Evolutionary conservation across 2,888 invertebrate species (phyloP).

Genomic region (Agrochola macilenta): DNA sequence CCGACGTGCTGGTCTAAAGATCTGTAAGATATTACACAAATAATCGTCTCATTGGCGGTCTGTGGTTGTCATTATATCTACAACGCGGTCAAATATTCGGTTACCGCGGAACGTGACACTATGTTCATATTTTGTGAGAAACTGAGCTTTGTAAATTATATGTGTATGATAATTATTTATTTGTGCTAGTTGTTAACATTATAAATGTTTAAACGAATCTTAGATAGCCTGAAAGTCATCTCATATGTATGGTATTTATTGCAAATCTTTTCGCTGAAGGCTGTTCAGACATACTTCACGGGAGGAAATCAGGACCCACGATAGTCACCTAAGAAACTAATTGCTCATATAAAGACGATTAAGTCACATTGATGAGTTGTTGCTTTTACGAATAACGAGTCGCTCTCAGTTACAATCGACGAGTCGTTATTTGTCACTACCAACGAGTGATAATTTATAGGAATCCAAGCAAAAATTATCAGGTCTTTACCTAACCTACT

Average conservation of each 20-base stretch:
- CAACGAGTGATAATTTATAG: background rate
- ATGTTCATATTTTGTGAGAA: slow-evolving; percentile 31
- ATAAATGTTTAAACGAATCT: background rate
- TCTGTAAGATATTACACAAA: slow-evolving; percentile 33
- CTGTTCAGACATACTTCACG: background rate
- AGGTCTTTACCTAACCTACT: background rate
- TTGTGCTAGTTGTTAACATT: background rate
- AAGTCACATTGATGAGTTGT: no score
- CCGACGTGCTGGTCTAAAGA: slow-evolving; percentile 20
- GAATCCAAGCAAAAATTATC: background rate
- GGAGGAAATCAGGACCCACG: background rate
- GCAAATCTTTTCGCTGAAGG: background rate
- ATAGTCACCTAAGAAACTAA: background rate
- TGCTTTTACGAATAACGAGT: background rate
- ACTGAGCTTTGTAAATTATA: slow-evolving; percentile 25
- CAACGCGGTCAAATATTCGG: slow-evolving; percentile 44
- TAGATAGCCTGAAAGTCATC: background rate
- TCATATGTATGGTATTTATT: background rate
- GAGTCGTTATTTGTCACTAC: background rate
- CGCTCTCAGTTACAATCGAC: no score
- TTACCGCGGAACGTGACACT: slow-evolving; percentile 45
- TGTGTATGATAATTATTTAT: slow-evolving; percentile 3
- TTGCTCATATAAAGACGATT: background rate
- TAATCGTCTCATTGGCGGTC: slow-evolving; percentile 41
- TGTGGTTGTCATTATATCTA: slow-evolving; percentile 50